A percentile compares a stretch with the other conserved stretches of the same genome.
Evolutionary conservation across 2,888 invertebrate species (phyloP).

Genomic region (Cotesia congregata): DNA sequence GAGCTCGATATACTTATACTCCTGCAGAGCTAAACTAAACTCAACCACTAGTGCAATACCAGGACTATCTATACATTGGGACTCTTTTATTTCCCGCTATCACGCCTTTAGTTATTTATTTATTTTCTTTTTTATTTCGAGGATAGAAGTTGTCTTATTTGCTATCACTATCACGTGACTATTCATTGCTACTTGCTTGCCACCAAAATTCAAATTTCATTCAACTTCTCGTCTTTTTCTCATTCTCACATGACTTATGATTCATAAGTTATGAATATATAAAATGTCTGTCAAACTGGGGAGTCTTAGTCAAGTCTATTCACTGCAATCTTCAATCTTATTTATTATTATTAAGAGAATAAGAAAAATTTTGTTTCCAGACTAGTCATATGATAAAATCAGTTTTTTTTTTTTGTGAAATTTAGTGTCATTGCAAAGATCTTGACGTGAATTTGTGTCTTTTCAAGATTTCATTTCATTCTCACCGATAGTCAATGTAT

Average conservation of each 20-base stretch:
- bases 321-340: not conserved
- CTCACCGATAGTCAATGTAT: too few species aligned
- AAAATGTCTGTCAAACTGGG: not conserved
- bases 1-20: constrained; percentile 30
- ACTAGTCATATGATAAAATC: too few species aligned
- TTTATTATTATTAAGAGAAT: not conserved
- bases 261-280: too few species aligned
- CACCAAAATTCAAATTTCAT: not conserved
- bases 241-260: not conserved
- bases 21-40: constrained; percentile 10
- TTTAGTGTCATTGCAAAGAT: too few species aligned
- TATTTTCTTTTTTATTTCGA: not conserved
- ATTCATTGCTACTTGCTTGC: not conserved
- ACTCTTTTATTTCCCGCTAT: constrained; percentile 47
- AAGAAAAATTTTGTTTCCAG: too few species aligned
- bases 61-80: constrained; percentile 39
- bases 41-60: not conserved
- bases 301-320: not conserved
- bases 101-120: constrained; percentile 38
- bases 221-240: not conserved
- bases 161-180: not conserved
- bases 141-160: too few species aligned
- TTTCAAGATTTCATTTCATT: too few species aligned
- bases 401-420: too few species aligned
- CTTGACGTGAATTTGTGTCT: too few species aligned